Evolutionary conservation across 2,888 invertebrate genomes (phyloP).

Genomic region (Melangyna quadrimaculata): DNA sequence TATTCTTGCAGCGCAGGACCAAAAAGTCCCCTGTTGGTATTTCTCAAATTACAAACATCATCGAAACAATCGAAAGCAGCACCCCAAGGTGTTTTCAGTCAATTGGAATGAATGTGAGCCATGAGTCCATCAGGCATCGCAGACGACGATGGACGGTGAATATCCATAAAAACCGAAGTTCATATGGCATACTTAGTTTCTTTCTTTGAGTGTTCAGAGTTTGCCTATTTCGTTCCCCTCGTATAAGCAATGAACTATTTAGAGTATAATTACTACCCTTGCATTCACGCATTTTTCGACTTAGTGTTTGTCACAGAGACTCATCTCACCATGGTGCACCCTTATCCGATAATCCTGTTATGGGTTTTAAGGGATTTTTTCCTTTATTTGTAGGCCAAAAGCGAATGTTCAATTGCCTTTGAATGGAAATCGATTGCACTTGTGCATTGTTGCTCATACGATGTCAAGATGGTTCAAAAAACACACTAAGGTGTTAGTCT

Average conservation of each 20-base stretch:
- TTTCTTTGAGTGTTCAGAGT: constrained; percentile 14
- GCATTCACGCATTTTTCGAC: constrained; percentile 25
- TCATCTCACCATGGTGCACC: constrained; percentile 38
- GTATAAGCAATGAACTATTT: constrained; percentile 53
- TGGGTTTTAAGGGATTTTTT: constrained; percentile 41
- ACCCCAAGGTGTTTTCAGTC: constrained; percentile 81
- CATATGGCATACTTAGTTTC: constrained; percentile 59
- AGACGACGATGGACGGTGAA: constrained; percentile 30
- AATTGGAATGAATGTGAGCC: constrained; percentile 78
- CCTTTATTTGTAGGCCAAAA: constrained; percentile 1
- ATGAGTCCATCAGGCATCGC: constrained; percentile 16
- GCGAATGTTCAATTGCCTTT: constrained; percentile 58
- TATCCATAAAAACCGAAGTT: constrained; percentile 47
- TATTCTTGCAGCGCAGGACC: constrained; percentile 73
- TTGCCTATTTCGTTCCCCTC: constrained; percentile 28
- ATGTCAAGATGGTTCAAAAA: constrained; percentile 37
- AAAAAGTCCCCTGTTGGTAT: constrained; percentile 70
- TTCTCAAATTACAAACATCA: constrained; percentile 76
- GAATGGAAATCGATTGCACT: constrained; percentile 62
- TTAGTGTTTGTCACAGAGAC: constrained; percentile 26
- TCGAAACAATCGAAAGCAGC: constrained; percentile 75
- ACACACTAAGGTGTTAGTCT: constrained; percentile 18
- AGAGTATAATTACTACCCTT: constrained; percentile 61
- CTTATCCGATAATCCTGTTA: constrained; percentile 67
- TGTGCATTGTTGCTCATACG: constrained; percentile 56